These are phyloP conservation scores for Globia sparganii DNA, from an alignment of 2,888 invertebrate species.

Conservation along the genomic window DNA sequence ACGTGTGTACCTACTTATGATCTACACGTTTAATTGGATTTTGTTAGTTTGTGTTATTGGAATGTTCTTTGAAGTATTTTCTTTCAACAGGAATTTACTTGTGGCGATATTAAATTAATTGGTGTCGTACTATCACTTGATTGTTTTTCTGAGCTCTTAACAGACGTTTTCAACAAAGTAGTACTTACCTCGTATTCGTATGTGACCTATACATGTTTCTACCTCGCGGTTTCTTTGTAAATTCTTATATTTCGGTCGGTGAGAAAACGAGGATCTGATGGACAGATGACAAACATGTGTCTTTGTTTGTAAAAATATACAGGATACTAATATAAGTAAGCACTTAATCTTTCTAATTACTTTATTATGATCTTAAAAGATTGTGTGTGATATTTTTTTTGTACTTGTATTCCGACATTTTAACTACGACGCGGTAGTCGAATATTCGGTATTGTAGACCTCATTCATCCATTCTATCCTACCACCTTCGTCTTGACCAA, in stretches of 20 bases:
- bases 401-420: not conserved
- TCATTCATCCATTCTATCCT: conserved; percentile 19
- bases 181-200: not conserved
- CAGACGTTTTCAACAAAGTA: too few relatives aligned
- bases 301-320: not conserved
- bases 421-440: not conserved
- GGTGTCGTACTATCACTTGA: not conserved
- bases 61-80: not conserved
- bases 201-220: not conserved
- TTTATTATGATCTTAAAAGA: not conserved
- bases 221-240: not conserved
- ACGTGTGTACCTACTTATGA: not conserved
- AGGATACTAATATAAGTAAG: not conserved
- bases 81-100: not conserved
- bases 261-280: too few relatives aligned
- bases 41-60: not conserved
- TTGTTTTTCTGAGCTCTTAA: not conserved
- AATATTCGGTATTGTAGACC: not conserved
- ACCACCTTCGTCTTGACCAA: conserved; percentile 38
- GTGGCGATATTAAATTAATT: not conserved
- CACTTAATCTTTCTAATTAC: not conserved
- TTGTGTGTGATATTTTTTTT: not conserved
- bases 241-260: not conserved
- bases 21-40: not conserved
- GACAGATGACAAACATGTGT: not conserved